Evolutionary conservation across 2,888 invertebrate species (phyloP).

Genomic region (Stenchaetothrips biformis): DNA sequence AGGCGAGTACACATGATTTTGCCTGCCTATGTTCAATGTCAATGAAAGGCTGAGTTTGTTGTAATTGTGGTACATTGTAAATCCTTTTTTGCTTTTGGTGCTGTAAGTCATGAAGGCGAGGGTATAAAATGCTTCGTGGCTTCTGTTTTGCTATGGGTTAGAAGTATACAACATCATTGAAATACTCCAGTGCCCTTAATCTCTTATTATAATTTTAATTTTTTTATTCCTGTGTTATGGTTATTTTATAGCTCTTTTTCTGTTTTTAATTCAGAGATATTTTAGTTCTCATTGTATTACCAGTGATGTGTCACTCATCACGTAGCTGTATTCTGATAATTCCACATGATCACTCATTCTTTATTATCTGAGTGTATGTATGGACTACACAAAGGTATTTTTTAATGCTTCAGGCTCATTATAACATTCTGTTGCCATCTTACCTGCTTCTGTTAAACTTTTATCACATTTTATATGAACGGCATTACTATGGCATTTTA

Average conservation of each 20-base stretch:
- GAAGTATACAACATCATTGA: not conserved
- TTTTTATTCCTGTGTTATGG: not conserved
- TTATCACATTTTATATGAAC: too few relatives aligned
- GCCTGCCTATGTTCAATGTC: not conserved
- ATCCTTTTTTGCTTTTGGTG: not conserved
- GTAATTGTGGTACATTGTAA: not conserved
- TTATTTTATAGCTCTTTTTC: not conserved
- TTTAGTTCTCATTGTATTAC: too few relatives aligned
- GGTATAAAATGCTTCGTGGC: not conserved
- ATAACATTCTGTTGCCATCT: too few relatives aligned
- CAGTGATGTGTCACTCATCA: too few relatives aligned
- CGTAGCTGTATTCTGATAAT: too few relatives aligned
- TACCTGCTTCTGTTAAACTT: too few relatives aligned
- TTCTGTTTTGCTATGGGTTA: not conserved
- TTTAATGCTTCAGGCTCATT: too few relatives aligned
- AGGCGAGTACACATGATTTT: constrained; percentile 9
- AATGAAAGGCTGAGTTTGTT: not conserved
- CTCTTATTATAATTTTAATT: not conserved
- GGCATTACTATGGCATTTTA: too few relatives aligned
- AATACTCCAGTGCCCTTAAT: not conserved
- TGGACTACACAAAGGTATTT: too few relatives aligned
- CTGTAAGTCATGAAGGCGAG: too few relatives aligned
- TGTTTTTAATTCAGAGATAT: not conserved
- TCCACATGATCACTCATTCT: too few relatives aligned
- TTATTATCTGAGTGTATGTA: too few relatives aligned